Conservation (phyloP, 2,797 vertebrate species). For the Geotrypetes seraphini region DNA sequence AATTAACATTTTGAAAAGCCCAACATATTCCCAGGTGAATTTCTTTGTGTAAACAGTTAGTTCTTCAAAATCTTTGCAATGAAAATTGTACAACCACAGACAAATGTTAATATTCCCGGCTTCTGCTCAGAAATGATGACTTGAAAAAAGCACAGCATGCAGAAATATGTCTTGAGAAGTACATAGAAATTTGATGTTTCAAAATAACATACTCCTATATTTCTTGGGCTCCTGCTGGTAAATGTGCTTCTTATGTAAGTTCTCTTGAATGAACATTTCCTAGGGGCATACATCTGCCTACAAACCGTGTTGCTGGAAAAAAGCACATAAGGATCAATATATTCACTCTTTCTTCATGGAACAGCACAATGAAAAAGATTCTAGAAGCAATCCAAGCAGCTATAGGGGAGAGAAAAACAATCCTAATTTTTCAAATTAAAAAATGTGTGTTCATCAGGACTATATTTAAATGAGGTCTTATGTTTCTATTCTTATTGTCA, state of each 20-base stretch:
- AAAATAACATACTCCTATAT: conserved; percentile 1
- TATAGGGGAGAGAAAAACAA: too few relatives aligned
- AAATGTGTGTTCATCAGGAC: too few relatives aligned
- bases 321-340: conserved; percentile 34
- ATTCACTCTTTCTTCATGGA: conserved; percentile 14
- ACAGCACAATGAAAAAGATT: background rate
- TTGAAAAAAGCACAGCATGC: conserved; percentile 1
- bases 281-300: conserved; percentile 30
- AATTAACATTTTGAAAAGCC: conserved; percentile 47
- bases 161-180: background rate
- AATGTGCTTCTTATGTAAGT: conserved; percentile 11
- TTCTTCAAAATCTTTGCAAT: conserved; percentile 1
- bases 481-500: too few relatives aligned
- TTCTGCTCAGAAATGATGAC: background rate
- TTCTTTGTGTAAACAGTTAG: conserved; percentile 16
- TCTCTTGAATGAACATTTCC: conserved; percentile 20
- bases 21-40: conserved; percentile 17
- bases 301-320: conserved; percentile 19
- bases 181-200: background rate
- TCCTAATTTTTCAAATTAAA: too few relatives aligned
- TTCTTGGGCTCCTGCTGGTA: conserved; percentile 6
- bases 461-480: too few relatives aligned
- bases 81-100: conserved; percentile 13
- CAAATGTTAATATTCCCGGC: conserved; percentile 4
- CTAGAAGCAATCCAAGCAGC: conserved; percentile 3